A percentile compares a stretch with the other conserved stretches of the same genome.
These are phyloP conservation scores for Nycticorax nycticorax DNA, from an alignment of 2,113 vertebrate species.

Conservation along the genomic window DNA sequence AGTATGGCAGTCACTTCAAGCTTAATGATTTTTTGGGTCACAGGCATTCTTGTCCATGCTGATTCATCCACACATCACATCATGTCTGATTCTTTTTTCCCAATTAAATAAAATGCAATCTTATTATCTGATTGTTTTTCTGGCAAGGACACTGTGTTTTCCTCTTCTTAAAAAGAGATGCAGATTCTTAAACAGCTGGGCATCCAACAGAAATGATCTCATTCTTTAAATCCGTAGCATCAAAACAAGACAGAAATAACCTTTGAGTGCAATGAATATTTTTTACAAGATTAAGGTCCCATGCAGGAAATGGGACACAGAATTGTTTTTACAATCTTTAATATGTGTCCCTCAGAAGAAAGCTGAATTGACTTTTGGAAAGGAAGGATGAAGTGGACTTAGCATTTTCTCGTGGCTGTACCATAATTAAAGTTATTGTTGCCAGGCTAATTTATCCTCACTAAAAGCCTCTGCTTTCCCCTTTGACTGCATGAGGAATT, in stretches of 20 bases:
- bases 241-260: constrained; percentile 59
- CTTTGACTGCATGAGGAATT: background rate
- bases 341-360: background rate
- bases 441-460: background rate
- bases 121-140: background rate
- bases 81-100: background rate
- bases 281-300: background rate
- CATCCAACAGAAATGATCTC: constrained; percentile 38
- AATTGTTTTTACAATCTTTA: background rate
- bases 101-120: background rate
- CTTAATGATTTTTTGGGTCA: background rate
- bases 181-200: constrained; percentile 29
- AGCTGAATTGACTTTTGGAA: background rate
- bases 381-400: background rate
- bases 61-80: background rate
- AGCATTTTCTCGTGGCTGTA: background rate
- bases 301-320: background rate
- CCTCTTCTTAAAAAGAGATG: constrained; percentile 20
- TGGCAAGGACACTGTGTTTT: constrained; percentile 27
- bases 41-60: background rate
- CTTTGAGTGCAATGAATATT: background rate
- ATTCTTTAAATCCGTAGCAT: constrained; percentile 10
- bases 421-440: constrained; percentile 15
- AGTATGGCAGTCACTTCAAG: background rate
- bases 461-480: background rate